These are phyloP conservation scores for Lepus timidus DNA, from an alignment of 2,113 vertebrate species.

Conservation along the genomic window DNA sequence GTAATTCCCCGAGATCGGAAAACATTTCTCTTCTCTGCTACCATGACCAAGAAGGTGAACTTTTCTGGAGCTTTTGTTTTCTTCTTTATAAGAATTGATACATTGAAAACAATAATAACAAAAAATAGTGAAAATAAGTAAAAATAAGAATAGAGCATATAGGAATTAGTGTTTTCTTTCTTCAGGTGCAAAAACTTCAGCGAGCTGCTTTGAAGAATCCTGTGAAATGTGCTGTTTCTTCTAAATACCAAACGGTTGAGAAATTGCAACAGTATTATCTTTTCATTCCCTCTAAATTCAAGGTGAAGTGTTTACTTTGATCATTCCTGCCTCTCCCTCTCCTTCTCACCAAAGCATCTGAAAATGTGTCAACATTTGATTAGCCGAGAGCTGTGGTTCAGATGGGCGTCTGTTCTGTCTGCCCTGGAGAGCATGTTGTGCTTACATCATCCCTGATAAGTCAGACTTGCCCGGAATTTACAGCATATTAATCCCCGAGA, in stretches of 20 bases:
- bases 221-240: constrained; percentile 97
- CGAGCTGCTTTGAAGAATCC: constrained; percentile 97
- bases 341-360: constrained; percentile 11
- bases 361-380: constrained; percentile 37
- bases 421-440: neutral
- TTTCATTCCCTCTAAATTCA: constrained; percentile 98
- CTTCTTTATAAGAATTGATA: constrained; percentile 28
- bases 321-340: constrained; percentile 44
- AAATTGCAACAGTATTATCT: constrained; percentile 98
- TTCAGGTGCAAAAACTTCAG: constrained; percentile 97
- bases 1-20: constrained; percentile 97
- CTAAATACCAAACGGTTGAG: constrained; percentile 98
- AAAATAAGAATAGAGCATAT: neutral
- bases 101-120: neutral
- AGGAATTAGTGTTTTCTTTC: constrained; percentile 53
- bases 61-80: constrained; percentile 2
- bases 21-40: constrained; percentile 98
- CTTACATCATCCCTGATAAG: constrained; percentile 17
- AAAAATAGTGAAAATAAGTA: neutral
- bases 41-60: constrained; percentile 99
- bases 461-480: constrained; percentile 53
- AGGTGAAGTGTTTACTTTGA: constrained; percentile 88
- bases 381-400: neutral
- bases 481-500: neutral
- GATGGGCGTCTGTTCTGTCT: neutral